Percentiles rank a stretch among this genome's conserved stretches.
Evolutionary conservation across 2,888 invertebrate species (phyloP).

Genomic region (Clunio marinus): DNA sequence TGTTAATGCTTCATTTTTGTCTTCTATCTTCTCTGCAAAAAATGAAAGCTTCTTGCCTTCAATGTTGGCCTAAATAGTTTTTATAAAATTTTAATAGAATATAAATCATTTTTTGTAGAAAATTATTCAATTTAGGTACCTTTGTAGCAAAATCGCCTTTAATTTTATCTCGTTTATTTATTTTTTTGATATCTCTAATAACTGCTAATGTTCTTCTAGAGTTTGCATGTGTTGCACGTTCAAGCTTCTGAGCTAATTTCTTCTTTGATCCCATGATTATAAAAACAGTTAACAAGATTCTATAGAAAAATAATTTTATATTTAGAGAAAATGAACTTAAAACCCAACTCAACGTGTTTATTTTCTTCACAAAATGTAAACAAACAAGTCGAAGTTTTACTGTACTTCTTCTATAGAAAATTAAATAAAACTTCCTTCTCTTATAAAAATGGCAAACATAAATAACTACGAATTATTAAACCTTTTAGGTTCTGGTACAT

Average conservation of each 20-base stretch:
- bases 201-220: conserved; percentile 15
- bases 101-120: neutral
- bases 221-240: conserved; percentile 25
- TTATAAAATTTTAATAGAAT: neutral
- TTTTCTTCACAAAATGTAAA: too few relatives aligned
- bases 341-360: too few relatives aligned
- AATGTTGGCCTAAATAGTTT: conserved; percentile 55
- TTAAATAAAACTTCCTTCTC: too few relatives aligned
- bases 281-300: too few relatives aligned
- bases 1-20: conserved; percentile 52
- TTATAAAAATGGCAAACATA: conserved; percentile 55
- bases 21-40: conserved; percentile 66
- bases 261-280: conserved; percentile 27
- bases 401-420: too few relatives aligned
- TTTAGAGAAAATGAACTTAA: too few relatives aligned
- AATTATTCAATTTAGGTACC: too few relatives aligned
- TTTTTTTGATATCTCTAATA: conserved; percentile 25
- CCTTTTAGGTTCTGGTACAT: conserved; percentile 76
- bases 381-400: too few relatives aligned
- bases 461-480: conserved; percentile 67
- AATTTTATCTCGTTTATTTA: conserved; percentile 25
- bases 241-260: conserved; percentile 23
- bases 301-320: too few relatives aligned
- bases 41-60: conserved; percentile 73
- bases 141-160: conserved; percentile 12